phyloP scores from a whole-genome alignment of 2,888 invertebrate species.

The Salpingus planirostris region DNA sequence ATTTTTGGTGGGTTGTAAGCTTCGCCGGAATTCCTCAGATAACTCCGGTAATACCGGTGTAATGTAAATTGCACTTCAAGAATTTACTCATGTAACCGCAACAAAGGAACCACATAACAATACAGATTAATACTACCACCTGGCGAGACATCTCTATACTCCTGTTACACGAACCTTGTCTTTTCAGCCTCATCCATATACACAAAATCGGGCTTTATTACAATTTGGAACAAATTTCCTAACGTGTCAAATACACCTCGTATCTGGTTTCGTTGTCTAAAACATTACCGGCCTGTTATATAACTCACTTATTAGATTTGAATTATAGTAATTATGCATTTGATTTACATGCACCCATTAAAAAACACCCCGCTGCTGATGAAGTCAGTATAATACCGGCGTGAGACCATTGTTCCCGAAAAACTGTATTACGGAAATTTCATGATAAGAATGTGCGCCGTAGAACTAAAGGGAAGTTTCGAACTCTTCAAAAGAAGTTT shows the following conservation, averaged over 20 bases:
- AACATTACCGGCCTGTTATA: no score
- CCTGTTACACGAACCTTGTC: neutral
- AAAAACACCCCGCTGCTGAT: no score
- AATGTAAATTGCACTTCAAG: conserved; percentile 3
- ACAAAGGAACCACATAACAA: conserved; percentile 14
- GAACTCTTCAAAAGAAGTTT: conserved; percentile 24
- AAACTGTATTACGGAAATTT: conserved; percentile 16
- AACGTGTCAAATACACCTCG: no score
- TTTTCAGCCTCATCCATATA: neutral
- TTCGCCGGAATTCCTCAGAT: neutral
- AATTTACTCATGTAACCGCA: conserved; percentile 12
- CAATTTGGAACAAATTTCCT: no score
- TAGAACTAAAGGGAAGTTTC: conserved; percentile 16
- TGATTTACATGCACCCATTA: no score
- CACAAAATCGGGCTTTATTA: neutral
- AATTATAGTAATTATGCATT: no score
- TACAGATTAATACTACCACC: neutral
- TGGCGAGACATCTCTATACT: no score
- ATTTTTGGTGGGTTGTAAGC: no score
- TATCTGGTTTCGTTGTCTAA: no score
- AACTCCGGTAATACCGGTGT: neutral
- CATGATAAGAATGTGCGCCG: conserved; percentile 22
- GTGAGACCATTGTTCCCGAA: no score
- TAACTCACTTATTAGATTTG: no score
- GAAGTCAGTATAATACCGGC: no score